Base-by-base conservation (phyloP, 2,797 vertebrate species). In the Labroides dimidiatus region DNA sequence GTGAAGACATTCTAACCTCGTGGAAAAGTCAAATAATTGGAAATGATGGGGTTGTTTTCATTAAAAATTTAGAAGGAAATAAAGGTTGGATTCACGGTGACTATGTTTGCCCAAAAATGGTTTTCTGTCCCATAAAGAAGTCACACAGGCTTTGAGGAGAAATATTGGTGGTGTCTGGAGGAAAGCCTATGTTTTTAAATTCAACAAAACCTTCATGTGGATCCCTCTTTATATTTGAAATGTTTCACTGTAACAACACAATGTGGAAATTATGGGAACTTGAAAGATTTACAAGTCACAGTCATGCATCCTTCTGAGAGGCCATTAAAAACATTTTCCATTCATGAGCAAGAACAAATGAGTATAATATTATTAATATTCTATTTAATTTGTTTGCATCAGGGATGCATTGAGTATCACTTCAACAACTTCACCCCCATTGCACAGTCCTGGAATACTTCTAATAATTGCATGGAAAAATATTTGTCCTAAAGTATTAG, bases 181-280 rank as follows among this genome's bases (percentile, higher is more conserved):
- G 68, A 69, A 77, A 84, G 70, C 75, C 81, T 61, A 49, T 90
- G 85, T 89, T 91, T 92, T 87, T 59, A 87, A 67, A 86, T 86
- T 87, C 82, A 90, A 86, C 85, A 86, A 75, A 80, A 85, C 45
- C 33, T 89, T 88, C 77, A 69, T 77, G 87, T 88, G 74, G 72
- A 88, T 45, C 45, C 53, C 53, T 67, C 61, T 84, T 79, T 74
- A 82, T 75, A 72, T 77, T 82, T 87, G 65, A 89, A 90, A 90
- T 69, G 78, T 89, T 89, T 90, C 78, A 89, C 75, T 92, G 70
- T 81, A 78, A 91, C 81, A 91, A 84, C 81, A 88, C 77, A 64
- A 64, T 64, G 78, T 74, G 77, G 72, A 84, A 85, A 87, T 86
- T 84, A 80, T 83, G 61, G 73, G 70, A 77, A 69, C 76, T 78